Evolutionary conservation across 2,888 invertebrate genomes (phyloP), one percentile per base, ranked within the genome.

Genomic region (Digitonthophagus gazella): DNA sequence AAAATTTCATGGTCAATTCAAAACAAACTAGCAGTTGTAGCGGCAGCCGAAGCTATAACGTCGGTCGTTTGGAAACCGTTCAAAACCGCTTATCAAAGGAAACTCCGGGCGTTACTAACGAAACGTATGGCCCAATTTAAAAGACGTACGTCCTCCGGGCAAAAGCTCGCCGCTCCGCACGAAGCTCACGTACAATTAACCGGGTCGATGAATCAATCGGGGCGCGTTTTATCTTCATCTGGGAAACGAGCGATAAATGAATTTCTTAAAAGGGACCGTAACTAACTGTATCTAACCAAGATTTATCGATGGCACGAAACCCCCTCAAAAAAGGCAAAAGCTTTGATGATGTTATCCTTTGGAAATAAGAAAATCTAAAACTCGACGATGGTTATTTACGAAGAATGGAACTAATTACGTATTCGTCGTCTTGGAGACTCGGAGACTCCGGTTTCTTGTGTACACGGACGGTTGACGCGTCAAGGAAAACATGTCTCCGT

Each of bases 401-500:
- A n/a, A n/a, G n/a, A n/a, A n/a, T n/a, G n/a, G n/a, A n/a, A n/a
- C n/a, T n/a, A n/a, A n/a, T n/a, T n/a, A n/a, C n/a, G n/a, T n/a
- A n/a, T n/a, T n/a, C n/a, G n/a, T n/a, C n/a, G n/a, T n/a, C n/a
- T n/a, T n/a, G n/a, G n/a, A n/a, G n/a, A n/a, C n/a, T n/a, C n/a
- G n/a, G n/a, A n/a, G n/a, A n/a, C n/a, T n/a, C n/a, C n/a, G n/a
- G n/a, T n/a, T n/a, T n/a, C n/a, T n/a, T 22, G 64, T 64, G 28
- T 64, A 22, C 15, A 11, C 22, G 15, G 19, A 28, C 28, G 67
- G 14, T 61, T 22, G 55, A 61, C 28, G 55, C 54, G 56, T 28
- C 19, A n/a, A 20, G 61, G 22, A 61, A 67, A 67, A 61, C 56
- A 44, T 61, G 57, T 67, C 67, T 19, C 58, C 61, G 22, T 67